Conservation (phyloP, 1,140 invertebrate genomes). For the Littorina saxatilis region DNA sequence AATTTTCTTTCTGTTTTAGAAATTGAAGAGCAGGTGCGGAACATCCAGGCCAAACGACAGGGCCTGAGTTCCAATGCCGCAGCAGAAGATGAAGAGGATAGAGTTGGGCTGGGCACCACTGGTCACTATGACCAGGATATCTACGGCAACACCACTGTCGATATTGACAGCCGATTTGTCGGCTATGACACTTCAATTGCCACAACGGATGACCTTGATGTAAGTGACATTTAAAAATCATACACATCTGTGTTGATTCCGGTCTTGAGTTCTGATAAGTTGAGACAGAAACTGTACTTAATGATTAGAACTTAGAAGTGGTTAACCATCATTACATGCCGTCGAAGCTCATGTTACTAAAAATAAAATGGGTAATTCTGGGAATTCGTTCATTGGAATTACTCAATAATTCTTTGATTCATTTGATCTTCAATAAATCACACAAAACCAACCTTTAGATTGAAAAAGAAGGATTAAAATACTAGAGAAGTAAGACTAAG, state of each 20-base stretch:
- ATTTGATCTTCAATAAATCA: too few relatives aligned
- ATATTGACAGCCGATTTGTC: conserved; percentile 87
- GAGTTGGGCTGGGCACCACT: conserved; percentile 91
- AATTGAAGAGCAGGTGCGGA: conserved; percentile 94
- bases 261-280: neutral
- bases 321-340: neutral
- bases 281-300: neutral
- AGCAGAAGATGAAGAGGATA: conserved; percentile 80
- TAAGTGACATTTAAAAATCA: conserved; percentile 72
- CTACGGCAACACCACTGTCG: conserved; percentile 82
- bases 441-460: too few relatives aligned
- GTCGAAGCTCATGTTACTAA: neutral
- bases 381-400: too few relatives aligned
- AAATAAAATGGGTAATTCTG: neutral
- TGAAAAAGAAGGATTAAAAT: too few relatives aligned
- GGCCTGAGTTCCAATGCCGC: conserved; percentile 72
- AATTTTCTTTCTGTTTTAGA: conserved; percentile 79
- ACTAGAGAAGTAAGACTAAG: too few relatives aligned
- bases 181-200: conserved; percentile 97
- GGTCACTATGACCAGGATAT: conserved; percentile 94
- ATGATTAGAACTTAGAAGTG: neutral
- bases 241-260: neutral
- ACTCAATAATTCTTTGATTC: too few relatives aligned
- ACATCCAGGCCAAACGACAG: conserved; percentile 92
- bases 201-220: conserved; percentile 92